Conservation (phyloP, 2,888 invertebrate genomes). For the Philonicus albiceps region DNA sequence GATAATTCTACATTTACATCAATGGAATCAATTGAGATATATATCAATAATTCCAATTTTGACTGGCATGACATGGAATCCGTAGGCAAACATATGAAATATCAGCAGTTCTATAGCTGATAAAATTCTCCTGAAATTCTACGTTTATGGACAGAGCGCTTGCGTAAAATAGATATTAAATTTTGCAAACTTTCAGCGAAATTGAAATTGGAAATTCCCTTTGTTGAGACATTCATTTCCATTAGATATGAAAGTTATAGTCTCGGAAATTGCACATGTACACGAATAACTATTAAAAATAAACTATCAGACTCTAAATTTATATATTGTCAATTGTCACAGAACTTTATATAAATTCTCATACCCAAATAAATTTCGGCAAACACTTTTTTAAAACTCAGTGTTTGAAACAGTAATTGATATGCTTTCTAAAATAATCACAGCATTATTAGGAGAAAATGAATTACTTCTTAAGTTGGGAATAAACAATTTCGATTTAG, state of each 20-base stretch:
- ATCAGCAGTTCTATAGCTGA: neutral
- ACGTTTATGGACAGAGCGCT: neutral
- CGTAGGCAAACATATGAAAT: neutral
- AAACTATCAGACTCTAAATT: neutral
- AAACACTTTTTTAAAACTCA: too few relatives aligned
- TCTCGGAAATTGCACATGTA: neutral
- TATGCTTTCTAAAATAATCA: too few relatives aligned
- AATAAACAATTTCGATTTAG: too few relatives aligned
- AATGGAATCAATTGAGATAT: neutral
- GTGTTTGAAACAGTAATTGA: too few relatives aligned
- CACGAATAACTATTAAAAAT: neutral
- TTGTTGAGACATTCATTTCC: neutral
- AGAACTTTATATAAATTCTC: neutral
- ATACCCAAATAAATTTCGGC: neutral
- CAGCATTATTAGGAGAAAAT: too few relatives aligned
- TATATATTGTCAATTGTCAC: neutral
- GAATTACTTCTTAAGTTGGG: too few relatives aligned
- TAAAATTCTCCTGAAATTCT: neutral
- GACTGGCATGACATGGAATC: neutral
- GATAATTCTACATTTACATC: neutral
- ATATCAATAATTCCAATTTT: neutral
- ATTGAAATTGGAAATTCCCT: neutral
- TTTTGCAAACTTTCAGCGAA: neutral
- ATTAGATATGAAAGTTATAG: neutral
- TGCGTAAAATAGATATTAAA: neutral